Conservation (phyloP, 2,797 vertebrate species). For the Smutsia temminckii region DNA sequence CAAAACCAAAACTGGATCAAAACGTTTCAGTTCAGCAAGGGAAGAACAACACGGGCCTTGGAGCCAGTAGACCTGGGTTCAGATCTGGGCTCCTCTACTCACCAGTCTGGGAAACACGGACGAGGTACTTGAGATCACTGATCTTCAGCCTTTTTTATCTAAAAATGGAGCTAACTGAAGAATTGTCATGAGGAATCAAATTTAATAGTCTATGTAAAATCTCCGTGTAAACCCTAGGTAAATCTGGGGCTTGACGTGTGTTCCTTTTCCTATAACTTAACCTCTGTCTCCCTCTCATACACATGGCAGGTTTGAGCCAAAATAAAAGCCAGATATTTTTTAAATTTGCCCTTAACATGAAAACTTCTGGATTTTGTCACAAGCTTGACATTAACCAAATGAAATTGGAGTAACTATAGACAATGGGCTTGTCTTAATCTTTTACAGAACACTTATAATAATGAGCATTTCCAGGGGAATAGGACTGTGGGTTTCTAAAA, state of each 20-base stretch:
- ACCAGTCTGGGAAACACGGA: not conserved
- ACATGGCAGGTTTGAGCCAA: not conserved
- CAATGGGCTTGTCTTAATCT: not conserved
- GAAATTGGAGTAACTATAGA: conserved; percentile 8
- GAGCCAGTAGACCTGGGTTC: not conserved
- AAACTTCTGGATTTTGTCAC: conserved; percentile 69
- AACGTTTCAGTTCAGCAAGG: not conserved
- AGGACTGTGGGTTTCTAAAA: not conserved
- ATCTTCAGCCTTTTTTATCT: not conserved
- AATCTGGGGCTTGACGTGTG: not conserved
- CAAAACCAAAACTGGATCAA: not conserved
- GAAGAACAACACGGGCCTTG: not conserved
- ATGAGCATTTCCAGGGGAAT: conserved; percentile 2
- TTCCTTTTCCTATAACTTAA: not conserved
- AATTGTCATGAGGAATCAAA: not conserved
- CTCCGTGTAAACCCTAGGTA: not conserved
- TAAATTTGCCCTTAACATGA: conserved; percentile 54
- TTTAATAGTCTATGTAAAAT: not conserved
- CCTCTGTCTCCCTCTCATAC: not conserved
- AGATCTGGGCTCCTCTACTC: not conserved
- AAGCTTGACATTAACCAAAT: conserved; percentile 62
- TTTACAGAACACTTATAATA: conserved; percentile 61
- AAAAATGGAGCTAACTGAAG: not conserved
- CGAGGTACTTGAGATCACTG: not conserved
- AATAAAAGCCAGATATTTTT: conserved; percentile 57